These are phyloP conservation scores for Psephotus haematonotus DNA, from an alignment of 2,113 vertebrate species.

Conservation along the genomic window DNA sequence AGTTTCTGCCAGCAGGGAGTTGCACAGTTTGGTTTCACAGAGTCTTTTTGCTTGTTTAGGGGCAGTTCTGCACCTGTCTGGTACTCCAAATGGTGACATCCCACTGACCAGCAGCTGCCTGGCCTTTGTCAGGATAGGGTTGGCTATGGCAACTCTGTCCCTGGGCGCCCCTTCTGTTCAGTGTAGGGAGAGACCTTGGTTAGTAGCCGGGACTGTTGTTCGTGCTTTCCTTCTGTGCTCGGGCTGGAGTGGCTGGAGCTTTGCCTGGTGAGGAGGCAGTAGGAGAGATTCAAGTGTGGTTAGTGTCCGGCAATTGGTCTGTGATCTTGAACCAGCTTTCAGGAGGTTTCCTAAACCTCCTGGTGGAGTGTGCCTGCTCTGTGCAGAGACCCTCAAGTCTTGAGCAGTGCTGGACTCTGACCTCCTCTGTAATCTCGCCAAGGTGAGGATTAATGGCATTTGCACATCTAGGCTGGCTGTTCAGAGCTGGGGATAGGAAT, in stretches of 20 bases:
- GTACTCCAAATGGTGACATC: accelerated
- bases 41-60: background rate
- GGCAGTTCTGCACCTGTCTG: accelerated
- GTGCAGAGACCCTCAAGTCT: background rate
- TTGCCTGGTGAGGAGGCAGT: accelerated
- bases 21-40: background rate
- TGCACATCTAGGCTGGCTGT: background rate
- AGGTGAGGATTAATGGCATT: accelerated
- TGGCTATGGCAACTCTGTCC: background rate
- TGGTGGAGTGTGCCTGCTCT: accelerated
- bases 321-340: accelerated
- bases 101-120: accelerated
- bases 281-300: accelerated
- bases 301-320: accelerated
- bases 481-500: background rate
- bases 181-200: background rate
- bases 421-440: background rate
- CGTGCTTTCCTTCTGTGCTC: accelerated
- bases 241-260: accelerated
- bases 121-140: accelerated
- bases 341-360: background rate
- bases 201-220: background rate
- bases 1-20: background rate
- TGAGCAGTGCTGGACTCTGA: background rate
- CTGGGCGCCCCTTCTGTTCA: background rate